Base-by-base conservation (phyloP, 1,140 invertebrate species). In the Eumeta japonica region DNA sequence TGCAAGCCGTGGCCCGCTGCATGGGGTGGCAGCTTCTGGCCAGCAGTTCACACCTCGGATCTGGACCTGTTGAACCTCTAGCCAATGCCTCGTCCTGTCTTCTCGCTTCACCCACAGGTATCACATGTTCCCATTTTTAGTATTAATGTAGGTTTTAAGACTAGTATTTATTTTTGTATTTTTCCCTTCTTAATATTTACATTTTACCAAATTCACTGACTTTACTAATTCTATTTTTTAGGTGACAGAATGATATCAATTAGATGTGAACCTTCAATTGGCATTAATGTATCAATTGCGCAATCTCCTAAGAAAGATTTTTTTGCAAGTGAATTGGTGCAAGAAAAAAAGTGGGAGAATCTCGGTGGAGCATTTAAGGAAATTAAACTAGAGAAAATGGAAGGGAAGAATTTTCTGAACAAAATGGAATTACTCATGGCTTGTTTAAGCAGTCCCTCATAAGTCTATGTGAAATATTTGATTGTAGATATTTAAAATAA, bases 341-440 rank as follows among this genome's bases (percentile, higher is more conserved):
- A 87, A 42, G 89, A 94, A 55, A 81, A 88, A 46, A 88, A 90
- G 58, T 97, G 92, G 93, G 90, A 93, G 60, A 90, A 94, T 71
- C 76, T 95, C 0, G 90, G 89, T 5, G 88, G 89, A 13, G 85
- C 87, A 28, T 97, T 94, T 68, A 88, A 93, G 63, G 90, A 94
- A 77, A 88, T 97, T 5, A 81, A 89, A 48, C 84, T 94, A 62
- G 91, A 96, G 32, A 92, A 92, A 76, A 91, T 98, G 83, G 92
- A 97, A 63, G 94, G 94, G n/a, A 90, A 91, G 56, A 97, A 95
- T 76, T 96, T 97, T 64, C 77, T 96, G 1, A 94, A 94, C 54
- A 97, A 97, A 81, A 93, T 97, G 84, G 94, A 97, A 80, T 79
- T 95, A 42, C 79, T 97, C 3, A 95, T 97, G 92, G 92, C 94